These are phyloP conservation scores for Poeciliopsis gracilis DNA, from an alignment of 2,797 vertebrate genomes.

Conservation along the genomic window DNA sequence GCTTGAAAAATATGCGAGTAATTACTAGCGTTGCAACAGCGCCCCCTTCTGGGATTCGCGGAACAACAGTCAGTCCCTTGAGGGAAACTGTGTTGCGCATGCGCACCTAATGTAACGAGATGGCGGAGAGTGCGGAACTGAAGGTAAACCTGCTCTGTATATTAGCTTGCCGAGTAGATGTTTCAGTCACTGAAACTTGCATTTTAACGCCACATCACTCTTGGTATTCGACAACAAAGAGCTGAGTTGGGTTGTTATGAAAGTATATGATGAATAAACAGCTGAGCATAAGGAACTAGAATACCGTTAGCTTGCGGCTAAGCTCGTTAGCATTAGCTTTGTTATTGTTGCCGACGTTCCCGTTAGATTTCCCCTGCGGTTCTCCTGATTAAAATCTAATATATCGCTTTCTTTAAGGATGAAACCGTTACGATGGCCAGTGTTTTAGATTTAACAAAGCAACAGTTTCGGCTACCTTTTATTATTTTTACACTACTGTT, in stretches of 20 bases:
- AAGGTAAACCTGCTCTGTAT: conserved; percentile 93
- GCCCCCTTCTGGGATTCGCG: conserved; percentile 32
- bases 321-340: conserved; percentile 77
- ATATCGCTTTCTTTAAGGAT: neutral
- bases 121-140: conserved; percentile 99
- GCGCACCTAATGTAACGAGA: conserved; percentile 90
- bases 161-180: conserved; percentile 74
- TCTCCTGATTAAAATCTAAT: conserved; percentile 36
- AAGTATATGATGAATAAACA: conserved; percentile 25
- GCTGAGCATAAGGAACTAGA: conserved; percentile 15
- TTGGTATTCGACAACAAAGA: conserved; percentile 24
- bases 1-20: neutral
- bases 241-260: neutral
- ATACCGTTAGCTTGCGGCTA: conserved; percentile 70
- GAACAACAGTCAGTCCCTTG: conserved; percentile 45
- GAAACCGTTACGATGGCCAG: neutral
- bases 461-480: neutral
- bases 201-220: conserved; percentile 20
- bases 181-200: conserved; percentile 35
- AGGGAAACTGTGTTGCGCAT: conserved; percentile 65
- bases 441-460: neutral
- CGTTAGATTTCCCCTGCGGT: conserved; percentile 54
- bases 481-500: neutral
- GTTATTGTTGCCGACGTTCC: conserved; percentile 80
- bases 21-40: conserved; percentile 7